Evolutionary conservation across 1,140 invertebrate genomes (phyloP).

Genomic region (Musca vetustissima): DNA sequence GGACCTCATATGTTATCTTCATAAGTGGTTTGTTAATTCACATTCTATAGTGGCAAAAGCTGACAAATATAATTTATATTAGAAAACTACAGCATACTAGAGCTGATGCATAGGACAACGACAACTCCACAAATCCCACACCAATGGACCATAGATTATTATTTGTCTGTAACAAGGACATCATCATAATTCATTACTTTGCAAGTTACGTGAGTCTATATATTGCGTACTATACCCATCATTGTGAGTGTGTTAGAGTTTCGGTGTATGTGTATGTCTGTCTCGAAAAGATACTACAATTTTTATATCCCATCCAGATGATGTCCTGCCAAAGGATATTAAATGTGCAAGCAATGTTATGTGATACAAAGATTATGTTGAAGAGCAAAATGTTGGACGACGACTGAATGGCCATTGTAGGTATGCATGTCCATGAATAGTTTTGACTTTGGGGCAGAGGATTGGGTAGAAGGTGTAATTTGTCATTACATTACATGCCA

Average conservation of each 20-base stretch:
- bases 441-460: background rate
- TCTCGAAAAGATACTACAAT: conserved; percentile 14
- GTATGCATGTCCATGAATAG: background rate
- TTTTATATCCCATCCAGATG: conserved; percentile 6
- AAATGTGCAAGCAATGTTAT: background rate
- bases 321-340: conserved; percentile 17
- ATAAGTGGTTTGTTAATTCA: conserved; percentile 23
- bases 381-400: too few relatives aligned
- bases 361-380: background rate
- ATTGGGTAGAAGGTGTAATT: conserved; percentile 1
- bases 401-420: too few relatives aligned
- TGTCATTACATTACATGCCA: conserved; percentile 39
- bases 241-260: too few relatives aligned
- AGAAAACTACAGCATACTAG: conserved; percentile 13
- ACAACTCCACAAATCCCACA: too few relatives aligned
- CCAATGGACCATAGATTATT: conserved; percentile 3
- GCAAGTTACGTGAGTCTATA: too few relatives aligned
- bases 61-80: conserved; percentile 22
- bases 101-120: background rate
- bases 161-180: too few relatives aligned
- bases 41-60: conserved; percentile 2
- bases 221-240: too few relatives aligned
- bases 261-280: background rate
- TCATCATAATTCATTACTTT: too few relatives aligned
- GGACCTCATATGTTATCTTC: conserved; percentile 15